A percentile compares a stretch with the other conserved stretches of the same genome.
phyloP scores from a whole-genome alignment of 2,113 vertebrate genomes.

The Dicentrarchus labrax region DNA sequence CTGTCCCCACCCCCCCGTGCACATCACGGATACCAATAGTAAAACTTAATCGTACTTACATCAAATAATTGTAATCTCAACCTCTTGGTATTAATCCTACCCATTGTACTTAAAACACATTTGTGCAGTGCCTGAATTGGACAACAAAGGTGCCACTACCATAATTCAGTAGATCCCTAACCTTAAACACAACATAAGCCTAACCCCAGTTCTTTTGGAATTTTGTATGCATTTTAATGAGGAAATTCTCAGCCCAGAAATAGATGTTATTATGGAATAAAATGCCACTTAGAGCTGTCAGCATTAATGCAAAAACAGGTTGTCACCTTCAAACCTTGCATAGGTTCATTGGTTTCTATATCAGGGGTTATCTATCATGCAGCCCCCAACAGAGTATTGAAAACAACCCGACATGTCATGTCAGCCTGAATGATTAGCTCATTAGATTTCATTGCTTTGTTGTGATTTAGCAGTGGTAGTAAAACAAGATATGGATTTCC shows the following conservation, averaged over 20 bases:
- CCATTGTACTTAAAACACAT: not conserved
- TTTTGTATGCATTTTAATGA: too few species aligned
- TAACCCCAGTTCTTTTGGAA: too few species aligned
- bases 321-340: slow-evolving; percentile 29
- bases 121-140: too few species aligned
- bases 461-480: slow-evolving; percentile 47
- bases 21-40: not conserved
- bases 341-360: slow-evolving; percentile 31
- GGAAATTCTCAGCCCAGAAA: not conserved
- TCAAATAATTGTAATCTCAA: not conserved
- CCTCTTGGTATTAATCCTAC: not conserved
- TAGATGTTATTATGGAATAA: slow-evolving; percentile 3
- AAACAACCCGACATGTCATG: slow-evolving; percentile 45
- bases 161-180: too few species aligned
- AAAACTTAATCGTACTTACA: not conserved
- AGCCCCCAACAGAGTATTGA: not conserved
- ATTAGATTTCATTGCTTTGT: slow-evolving; percentile 60
- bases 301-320: slow-evolving; percentile 29
- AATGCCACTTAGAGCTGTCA: slow-evolving; percentile 17
- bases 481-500: slow-evolving; percentile 54
- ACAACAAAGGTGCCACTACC: too few species aligned
- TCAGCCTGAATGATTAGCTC: slow-evolving; percentile 60
- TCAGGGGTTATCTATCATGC: slow-evolving; percentile 26
- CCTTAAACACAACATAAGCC: too few species aligned
- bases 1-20: too few species aligned